Evolutionary conservation across 2,113 vertebrate genomes (phyloP), one percentile per base, ranked within the genome.

Genomic region (Megaceryle maxima): DNA sequence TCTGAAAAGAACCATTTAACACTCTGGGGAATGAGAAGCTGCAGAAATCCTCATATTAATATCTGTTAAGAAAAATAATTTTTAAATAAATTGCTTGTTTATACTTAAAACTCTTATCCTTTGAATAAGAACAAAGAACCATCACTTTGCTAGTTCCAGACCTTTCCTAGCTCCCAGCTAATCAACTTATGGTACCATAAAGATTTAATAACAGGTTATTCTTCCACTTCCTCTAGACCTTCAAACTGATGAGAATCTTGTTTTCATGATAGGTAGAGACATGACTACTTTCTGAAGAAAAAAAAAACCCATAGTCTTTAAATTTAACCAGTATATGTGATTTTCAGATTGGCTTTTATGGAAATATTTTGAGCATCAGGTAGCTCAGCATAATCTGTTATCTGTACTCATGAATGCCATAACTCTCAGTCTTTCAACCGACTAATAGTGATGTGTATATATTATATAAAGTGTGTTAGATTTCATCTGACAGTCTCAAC

Each of bases 141-240:
- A 22, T 87, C 31, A 26, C 67, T 83, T 86, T 67, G 17, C 25
- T 41, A 72, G 26, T 80, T 87, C 74, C 72, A 87, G 78, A 89
- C 25, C 11, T 92, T 73, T 94, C 69, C 81, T 87, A 44, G 80
- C 85, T 97, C 70, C 59, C 83, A 95, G 85, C 92, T 93, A 96
- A 96, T 96, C 95, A 96, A 94, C 82, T 83, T 90, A 83, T 50
- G 88, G 76, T 92, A 46, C 85, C 69, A 84, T 92, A 94, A 96
- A 97, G 80, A 82, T 90, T 87, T 94, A 95, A 86, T 68, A 96
- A 87, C 94, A 93, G 74, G 83, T 95, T 91, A 75, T 96, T 95
- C 91, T 94, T 97, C 82, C 90, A 93, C 87, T 89, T 76, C 74
- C 83, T 88, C 41, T 94, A 21, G 60, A 81, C 76, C 95, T 97